phyloP scores from a whole-genome alignment of 2,797 vertebrate genomes.

The Moxostoma hubbsi region DNA sequence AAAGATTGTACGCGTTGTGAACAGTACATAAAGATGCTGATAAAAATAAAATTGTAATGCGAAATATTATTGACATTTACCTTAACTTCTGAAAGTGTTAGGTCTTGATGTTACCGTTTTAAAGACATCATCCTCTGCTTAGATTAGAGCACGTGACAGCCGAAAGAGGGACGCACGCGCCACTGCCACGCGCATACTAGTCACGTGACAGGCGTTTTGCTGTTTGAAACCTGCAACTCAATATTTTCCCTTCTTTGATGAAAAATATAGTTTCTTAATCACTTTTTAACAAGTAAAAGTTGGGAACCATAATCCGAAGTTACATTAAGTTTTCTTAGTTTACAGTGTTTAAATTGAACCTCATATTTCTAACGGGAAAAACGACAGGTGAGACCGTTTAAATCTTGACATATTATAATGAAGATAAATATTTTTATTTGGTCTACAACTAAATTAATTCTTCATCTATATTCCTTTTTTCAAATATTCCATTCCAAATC shows the following conservation, averaged over 20 bases:
- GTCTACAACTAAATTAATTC: neutral
- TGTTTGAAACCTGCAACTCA: neutral
- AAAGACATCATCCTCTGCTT: neutral
- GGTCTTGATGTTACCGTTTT: neutral
- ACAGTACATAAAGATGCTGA: neutral
- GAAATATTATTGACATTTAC: conserved; percentile 3
- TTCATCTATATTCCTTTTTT: neutral
- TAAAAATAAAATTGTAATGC: neutral
- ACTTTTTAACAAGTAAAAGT: neutral
- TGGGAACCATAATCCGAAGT: neutral
- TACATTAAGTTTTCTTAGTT: neutral
- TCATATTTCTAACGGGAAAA: neutral
- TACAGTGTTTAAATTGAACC: neutral
- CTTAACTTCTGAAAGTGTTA: conserved; percentile 6
- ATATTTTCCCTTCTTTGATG: neutral
- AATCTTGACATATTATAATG: neutral
- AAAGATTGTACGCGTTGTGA: neutral
- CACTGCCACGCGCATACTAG: conserved; percentile 22
- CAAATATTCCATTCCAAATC: too few species aligned
- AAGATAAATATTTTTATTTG: neutral
- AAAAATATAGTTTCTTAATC: neutral
- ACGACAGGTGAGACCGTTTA: neutral
- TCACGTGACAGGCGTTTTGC: conserved; percentile 27
- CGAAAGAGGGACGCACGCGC: neutral
- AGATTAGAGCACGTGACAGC: neutral